Conservation (phyloP, 2,888 invertebrate species). For the Pseudanteris insignis region DNA sequence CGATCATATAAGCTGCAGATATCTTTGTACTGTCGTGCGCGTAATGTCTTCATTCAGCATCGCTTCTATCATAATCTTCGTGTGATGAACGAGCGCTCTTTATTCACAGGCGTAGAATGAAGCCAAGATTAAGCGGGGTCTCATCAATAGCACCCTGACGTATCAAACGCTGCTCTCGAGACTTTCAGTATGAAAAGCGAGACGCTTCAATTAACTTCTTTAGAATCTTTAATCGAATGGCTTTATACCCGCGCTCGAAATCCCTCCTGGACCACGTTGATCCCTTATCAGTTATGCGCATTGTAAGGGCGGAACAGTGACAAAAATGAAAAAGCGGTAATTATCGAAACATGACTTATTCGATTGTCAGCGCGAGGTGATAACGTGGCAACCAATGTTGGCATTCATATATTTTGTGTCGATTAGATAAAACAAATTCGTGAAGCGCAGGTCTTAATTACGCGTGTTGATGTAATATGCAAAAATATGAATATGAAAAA, state of each 20-base stretch:
- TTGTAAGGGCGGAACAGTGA: slow-evolving; percentile 7
- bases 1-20: slow-evolving; percentile 39
- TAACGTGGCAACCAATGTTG: neutral
- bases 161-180: slow-evolving; percentile 40
- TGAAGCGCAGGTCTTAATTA: too few species aligned
- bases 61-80: slow-evolving; percentile 60
- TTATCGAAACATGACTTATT: slow-evolving; percentile 21
- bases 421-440: neutral
- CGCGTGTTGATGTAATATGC: too few species aligned
- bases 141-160: slow-evolving; percentile 52
- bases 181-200: slow-evolving; percentile 26
- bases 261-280: slow-evolving; percentile 4
- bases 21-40: slow-evolving; percentile 50
- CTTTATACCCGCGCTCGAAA: slow-evolving; percentile 2
- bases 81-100: slow-evolving; percentile 61
- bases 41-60: slow-evolving; percentile 60
- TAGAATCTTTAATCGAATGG: slow-evolving; percentile 29
- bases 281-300: slow-evolving; percentile 10
- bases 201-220: slow-evolving; percentile 40
- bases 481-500: too few species aligned
- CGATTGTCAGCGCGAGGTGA: neutral
- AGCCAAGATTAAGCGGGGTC: slow-evolving; percentile 56
- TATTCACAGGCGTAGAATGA: slow-evolving; percentile 55
- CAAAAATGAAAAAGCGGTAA: slow-evolving; percentile 22
- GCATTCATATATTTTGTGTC: neutral